A percentile compares a stretch with the other conserved stretches of the same genome.
Conservation (phyloP, 2,113 vertebrate genomes). For the Candoia aspera region DNA sequence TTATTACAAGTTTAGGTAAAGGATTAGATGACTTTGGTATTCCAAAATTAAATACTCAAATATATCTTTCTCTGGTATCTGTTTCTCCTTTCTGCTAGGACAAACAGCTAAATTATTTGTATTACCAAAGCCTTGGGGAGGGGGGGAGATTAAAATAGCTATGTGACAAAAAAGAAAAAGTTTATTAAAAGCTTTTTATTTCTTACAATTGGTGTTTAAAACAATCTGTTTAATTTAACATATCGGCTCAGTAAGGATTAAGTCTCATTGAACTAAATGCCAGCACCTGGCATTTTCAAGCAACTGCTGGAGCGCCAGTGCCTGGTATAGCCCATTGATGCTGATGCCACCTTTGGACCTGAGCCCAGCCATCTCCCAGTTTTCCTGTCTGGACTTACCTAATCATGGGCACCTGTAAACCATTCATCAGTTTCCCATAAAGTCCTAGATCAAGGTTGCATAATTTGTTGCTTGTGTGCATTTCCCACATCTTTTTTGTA, state of each 20-base stretch:
- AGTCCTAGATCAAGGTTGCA: background rate
- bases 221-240: background rate
- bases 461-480: background rate
- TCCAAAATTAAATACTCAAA: conserved; percentile 33
- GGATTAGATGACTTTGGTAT: background rate
- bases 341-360: background rate
- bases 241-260: background rate
- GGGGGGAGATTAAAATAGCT: conserved; percentile 17
- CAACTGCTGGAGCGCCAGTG: background rate
- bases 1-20: background rate
- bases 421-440: background rate
- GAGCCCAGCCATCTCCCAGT: background rate
- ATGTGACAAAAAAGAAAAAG: conserved; percentile 52
- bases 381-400: background rate
- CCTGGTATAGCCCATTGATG: background rate
- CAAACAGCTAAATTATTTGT: conserved; percentile 52
- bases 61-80: background rate
- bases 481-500: background rate
- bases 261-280: background rate
- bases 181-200: conserved; percentile 40
- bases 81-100: conserved; percentile 44
- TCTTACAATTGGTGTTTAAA: background rate
- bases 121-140: conserved; percentile 65
- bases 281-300: background rate
- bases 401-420: background rate